These are phyloP conservation scores for Drosophila demipolita DNA, from an alignment of 2,888 invertebrate genomes.

Conservation along the genomic window DNA sequence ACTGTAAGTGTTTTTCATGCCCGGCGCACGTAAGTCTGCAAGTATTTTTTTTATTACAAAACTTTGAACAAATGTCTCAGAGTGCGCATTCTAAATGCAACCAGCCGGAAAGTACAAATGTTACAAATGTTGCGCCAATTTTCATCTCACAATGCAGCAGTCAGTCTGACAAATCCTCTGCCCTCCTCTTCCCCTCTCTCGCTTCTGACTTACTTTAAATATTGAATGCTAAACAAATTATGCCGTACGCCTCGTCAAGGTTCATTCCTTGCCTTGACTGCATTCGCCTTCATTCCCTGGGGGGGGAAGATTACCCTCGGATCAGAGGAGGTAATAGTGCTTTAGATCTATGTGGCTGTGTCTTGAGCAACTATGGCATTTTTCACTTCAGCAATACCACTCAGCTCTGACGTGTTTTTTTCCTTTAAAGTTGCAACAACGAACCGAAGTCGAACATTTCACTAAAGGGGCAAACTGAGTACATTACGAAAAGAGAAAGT, in stretches of 20 bases:
- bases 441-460: conserved; percentile 33
- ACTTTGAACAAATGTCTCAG: conserved; percentile 27
- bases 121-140: conserved; percentile 61
- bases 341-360: conserved; percentile 15
- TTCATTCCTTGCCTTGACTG: conserved; percentile 14
- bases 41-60: conserved; percentile 33
- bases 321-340: conserved; percentile 2
- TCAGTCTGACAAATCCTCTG: conserved; percentile 12
- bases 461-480: conserved; percentile 34
- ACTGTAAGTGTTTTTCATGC: conserved; percentile 4
- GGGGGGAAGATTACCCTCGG: background rate
- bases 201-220: conserved; percentile 11
- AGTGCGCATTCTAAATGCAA: conserved; percentile 44
- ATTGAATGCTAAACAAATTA: conserved; percentile 54
- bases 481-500: conserved; percentile 12
- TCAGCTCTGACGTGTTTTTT: conserved; percentile 14
- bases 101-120: conserved; percentile 47
- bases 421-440: conserved; percentile 30
- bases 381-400: conserved; percentile 25
- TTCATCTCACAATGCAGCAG: conserved; percentile 32
- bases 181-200: background rate
- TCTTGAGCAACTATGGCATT: conserved; percentile 25
- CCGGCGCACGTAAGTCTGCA: conserved; percentile 7
- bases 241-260: conserved; percentile 30
- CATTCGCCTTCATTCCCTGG: conserved; percentile 5